Percentiles rank a stretch among this genome's conserved stretches.
Conservation (phyloP, 2,888 invertebrate species). For the Lithophane ornitopus region DNA sequence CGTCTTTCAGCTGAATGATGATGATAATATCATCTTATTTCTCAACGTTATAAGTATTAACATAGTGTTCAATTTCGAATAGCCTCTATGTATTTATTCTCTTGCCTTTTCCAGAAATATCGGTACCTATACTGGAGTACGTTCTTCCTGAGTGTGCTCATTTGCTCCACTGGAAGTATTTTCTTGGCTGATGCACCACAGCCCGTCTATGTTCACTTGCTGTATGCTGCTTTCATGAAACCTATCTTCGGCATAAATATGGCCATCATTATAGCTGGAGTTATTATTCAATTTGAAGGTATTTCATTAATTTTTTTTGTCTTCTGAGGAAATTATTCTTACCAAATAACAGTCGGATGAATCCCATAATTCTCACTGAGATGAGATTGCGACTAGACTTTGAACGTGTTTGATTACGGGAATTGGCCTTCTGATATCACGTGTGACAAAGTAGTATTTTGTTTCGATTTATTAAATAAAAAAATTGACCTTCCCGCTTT, state of each 20-base stretch:
- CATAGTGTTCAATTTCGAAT: too few species aligned
- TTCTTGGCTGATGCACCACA: conserved; percentile 66
- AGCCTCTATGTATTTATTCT: too few species aligned
- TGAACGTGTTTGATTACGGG: neutral
- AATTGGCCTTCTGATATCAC: too few species aligned
- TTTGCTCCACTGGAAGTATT: conserved; percentile 56
- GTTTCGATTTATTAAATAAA: neutral
- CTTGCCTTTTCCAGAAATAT: conserved; percentile 70
- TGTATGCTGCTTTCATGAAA: conserved; percentile 61
- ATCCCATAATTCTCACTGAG: neutral
- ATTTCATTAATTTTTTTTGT: conserved; percentile 5
- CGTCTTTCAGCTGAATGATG: neutral
- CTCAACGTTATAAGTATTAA: neutral
- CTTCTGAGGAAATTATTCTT: neutral
- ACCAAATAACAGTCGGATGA: neutral
- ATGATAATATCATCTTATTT: neutral
- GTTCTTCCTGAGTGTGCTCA: conserved; percentile 52
- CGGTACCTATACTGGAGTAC: conserved; percentile 66
- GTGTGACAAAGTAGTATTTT: neutral
- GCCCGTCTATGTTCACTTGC: conserved; percentile 46
- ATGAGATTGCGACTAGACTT: neutral
- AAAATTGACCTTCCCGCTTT: neutral
- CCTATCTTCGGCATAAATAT: conserved; percentile 62
- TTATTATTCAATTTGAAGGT: conserved; percentile 74
- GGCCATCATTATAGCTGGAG: conserved; percentile 61